Base-by-base conservation (phyloP, 1,140 invertebrate genomes). In the Zaprionus taronus region DNA sequence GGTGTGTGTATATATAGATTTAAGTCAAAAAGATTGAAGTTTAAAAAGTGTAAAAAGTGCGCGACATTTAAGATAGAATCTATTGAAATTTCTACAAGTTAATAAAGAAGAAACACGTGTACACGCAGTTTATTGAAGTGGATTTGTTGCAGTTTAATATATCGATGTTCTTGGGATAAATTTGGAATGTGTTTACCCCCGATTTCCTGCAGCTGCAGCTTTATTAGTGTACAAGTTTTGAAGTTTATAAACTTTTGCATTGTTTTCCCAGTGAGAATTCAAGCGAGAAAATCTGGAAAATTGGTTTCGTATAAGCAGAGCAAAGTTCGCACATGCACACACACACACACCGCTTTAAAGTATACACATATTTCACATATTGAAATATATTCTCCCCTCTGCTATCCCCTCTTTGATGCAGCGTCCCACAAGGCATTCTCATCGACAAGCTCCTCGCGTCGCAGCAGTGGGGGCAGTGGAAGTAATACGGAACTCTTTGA, bases 371-470 rank as follows among this genome's bases (percentile, higher is more conserved):
- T 47, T 67, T 41, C 53, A 44, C 51, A 57, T 67, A 57, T 47
- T 56, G 38, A 57, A 67, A 58, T 31, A 58, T 14, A 12, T 15
- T 47, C 20, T 26, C 9, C 2, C 7, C 20, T 28, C 24, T 20
- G 20, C 15, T 44, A 38, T 17, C n/a, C 5, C n/a, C n/a, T n/a
- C 7, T 7, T 17, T 7, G n/a, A 17, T 61, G 51, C 53, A 76
- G 84, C 49, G 1, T 3, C 64, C 20, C 82, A 82, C 15, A 90
- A 90, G 71, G 86, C 86, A 12, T 90, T 91, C 36, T 86, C 86
- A 24, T 90, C 85, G 15, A 90, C 85, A 41, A 91, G 83, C 49
- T 91, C 85, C 0, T 90, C 85, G 63, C 76, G 86, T 36, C 81
- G 81, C 34, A 90, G 81, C 62, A 90, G 85, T 65, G 67, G 85